These are phyloP conservation scores for Coturnix japonica DNA, from an alignment of 2,113 vertebrate genomes.

Conservation along the genomic window DNA sequence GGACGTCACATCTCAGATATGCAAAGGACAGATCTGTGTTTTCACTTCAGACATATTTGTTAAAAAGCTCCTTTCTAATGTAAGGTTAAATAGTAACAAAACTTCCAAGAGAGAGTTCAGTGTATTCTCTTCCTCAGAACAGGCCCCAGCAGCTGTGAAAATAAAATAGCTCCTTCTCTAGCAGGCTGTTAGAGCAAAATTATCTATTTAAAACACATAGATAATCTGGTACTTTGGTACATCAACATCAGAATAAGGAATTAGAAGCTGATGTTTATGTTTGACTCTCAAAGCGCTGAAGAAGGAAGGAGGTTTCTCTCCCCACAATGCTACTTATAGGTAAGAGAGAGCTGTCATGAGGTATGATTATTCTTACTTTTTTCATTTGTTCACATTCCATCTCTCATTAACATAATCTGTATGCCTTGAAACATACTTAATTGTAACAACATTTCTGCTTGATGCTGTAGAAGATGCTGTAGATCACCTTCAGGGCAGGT, in stretches of 20 bases:
- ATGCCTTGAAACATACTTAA: conserved; percentile 17
- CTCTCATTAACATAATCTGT: conserved; percentile 27
- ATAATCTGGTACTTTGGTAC: neutral
- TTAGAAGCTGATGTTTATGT: neutral
- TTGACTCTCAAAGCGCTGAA: neutral
- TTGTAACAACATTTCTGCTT: neutral
- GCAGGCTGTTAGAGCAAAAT: neutral
- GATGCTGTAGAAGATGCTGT: neutral
- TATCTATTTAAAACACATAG: neutral
- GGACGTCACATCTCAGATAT: neutral
- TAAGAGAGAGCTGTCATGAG: conserved; percentile 12
- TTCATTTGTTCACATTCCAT: conserved; percentile 19
- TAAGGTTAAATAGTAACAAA: conserved; percentile 7
- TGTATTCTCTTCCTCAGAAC: neutral
- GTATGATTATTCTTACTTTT: neutral
- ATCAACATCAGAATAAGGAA: conserved; percentile 24
- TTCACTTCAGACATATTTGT: conserved; percentile 9
- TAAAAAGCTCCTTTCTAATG: conserved; percentile 21
- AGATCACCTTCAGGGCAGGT: neutral
- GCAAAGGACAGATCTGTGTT: neutral
- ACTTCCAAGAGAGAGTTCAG: neutral
- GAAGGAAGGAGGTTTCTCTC: conserved; percentile 17
- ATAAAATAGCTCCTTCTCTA: conserved; percentile 8
- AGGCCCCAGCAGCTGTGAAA: neutral
- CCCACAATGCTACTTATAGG: neutral